phyloP scores from a whole-genome alignment of 2,888 invertebrate species.

The Cheilosia urbana region DNA sequence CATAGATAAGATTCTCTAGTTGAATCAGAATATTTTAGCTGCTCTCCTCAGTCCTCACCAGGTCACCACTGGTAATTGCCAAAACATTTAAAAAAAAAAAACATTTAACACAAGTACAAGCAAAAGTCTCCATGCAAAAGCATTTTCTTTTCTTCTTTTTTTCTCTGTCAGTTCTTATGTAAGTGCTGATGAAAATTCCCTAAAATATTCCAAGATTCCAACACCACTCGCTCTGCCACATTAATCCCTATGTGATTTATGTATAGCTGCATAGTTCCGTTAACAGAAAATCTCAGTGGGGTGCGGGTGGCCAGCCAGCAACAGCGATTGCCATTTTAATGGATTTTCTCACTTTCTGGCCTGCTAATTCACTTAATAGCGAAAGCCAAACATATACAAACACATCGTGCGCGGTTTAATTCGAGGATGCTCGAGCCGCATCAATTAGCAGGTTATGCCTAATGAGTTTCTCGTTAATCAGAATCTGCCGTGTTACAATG shows the following conservation, averaged over 20 bases:
- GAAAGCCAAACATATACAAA: constrained; percentile 30
- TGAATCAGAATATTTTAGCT: no score
- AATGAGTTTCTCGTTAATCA: constrained; percentile 66
- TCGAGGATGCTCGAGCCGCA: constrained; percentile 47
- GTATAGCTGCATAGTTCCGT: not conserved
- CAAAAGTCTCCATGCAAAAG: constrained; percentile 5
- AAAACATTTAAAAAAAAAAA: not conserved
- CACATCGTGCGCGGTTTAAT: constrained; percentile 15
- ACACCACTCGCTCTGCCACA: not conserved
- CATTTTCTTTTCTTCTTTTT: not conserved
- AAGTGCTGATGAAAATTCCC: constrained; percentile 6
- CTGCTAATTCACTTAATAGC: constrained; percentile 43
- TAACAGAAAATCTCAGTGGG: constrained; percentile 5
- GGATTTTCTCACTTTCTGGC: constrained; percentile 3
- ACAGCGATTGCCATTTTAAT: constrained; percentile 39
- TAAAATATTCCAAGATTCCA: constrained; percentile 11
- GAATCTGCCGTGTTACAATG: constrained; percentile 45
- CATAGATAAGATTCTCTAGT: no score
- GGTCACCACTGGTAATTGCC: not conserved
- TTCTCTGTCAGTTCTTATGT: not conserved
- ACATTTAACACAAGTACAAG: constrained; percentile 6
- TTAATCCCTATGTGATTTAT: constrained; percentile 25
- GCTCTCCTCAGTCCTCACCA: no score
- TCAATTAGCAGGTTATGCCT: constrained; percentile 68
- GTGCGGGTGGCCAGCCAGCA: not conserved